These are phyloP conservation scores for Haliclona indistincta DNA, from an alignment of 37 sponge, comb jelly and placozoan genomes.

Conservation along the genomic window DNA sequence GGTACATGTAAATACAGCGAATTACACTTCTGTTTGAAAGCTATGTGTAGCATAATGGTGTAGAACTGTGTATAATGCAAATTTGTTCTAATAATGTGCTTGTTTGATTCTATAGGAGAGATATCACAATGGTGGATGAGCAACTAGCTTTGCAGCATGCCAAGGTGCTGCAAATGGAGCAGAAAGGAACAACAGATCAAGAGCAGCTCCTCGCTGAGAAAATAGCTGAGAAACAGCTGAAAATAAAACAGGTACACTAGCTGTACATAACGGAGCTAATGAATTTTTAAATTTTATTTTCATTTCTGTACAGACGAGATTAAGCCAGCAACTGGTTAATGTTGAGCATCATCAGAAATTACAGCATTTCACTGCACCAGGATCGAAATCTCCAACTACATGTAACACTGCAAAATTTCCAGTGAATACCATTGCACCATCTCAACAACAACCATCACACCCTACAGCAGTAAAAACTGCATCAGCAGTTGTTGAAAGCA, in stretches of 20 bases:
- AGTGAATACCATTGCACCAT: too few species aligned
- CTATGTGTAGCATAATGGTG: neutral
- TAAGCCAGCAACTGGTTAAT: constrained; percentile 1
- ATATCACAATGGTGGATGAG: constrained; percentile 38
- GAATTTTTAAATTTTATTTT: neutral
- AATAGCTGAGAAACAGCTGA: constrained; percentile 80
- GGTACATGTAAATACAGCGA: neutral
- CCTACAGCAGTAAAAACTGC: constrained; percentile 39
- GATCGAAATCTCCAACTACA: too few species aligned
- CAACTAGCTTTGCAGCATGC: constrained; percentile 76
- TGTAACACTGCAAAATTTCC: too few species aligned
- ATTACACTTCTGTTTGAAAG: neutral
- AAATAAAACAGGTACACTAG: constrained; percentile 59
- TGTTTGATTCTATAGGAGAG: constrained; percentile 18
- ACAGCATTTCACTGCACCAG: neutral
- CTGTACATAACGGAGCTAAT: neutral
- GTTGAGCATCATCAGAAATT: constrained; percentile 9
- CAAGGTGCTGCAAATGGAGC: constrained; percentile 22
- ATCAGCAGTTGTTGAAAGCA: constrained; percentile 50
- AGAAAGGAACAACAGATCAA: neutral
- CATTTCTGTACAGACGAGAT: constrained; percentile 1
- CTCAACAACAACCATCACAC: too few species aligned
- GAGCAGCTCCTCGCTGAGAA: constrained; percentile 60
- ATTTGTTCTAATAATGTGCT: neutral
- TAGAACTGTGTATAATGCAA: neutral